Base-by-base conservation (phyloP, 2,797 vertebrate genomes). In the Acridotheres tristis region DNA sequence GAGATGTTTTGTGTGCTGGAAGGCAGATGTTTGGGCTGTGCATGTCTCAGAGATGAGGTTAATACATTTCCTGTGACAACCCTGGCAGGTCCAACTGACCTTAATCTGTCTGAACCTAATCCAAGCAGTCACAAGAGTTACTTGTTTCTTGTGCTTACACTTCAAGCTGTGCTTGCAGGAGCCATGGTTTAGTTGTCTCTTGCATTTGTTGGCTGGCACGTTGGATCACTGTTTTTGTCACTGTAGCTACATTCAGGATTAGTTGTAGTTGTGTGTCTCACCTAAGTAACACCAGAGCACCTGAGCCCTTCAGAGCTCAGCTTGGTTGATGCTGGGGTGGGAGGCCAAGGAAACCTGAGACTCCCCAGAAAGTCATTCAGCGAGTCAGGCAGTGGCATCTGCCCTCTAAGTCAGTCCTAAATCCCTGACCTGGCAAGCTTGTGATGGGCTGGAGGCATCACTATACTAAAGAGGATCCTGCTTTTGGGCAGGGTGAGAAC, bases 341-440 rank as follows among this genome's bases (percentile, higher is more conserved):
- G 88, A 62, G 47, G 83, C 67, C 48, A 19, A 78, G 74, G 93
- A 96, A 95, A 84, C 48, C 32, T 59, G 90, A 96, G 34, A 34
- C 65, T 88, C 55, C 45, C 65, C 74, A 88, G 42, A 85, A 88
- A 57, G 74, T 61, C 12, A 68, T 74, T 71, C 32, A 89, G 7
- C 72, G 85, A 84, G 18, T 57, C 21, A 50, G 30, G 16, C 43
- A 30, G 40, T 36, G 67, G 51, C 63, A 79, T 16, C 88, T 73
- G 55, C 59, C 83, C 42, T 38, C 51, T 27, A 61, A 40, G 79
- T 13, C 57, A 59, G 23, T 25, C 40, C 80, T 45, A 93, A 91
- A 93, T 91, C 82, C 66, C 57, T 86, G 79, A 36, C 32, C 40
- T 94, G 83, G 80, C 85, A 90, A 16, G 55, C 43, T 69, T 51